A percentile compares a stretch with the other conserved stretches of the same genome.
These are phyloP conservation scores for Metallyticus violacea DNA, from an alignment of 2,888 invertebrate genomes.

Conservation along the genomic window DNA sequence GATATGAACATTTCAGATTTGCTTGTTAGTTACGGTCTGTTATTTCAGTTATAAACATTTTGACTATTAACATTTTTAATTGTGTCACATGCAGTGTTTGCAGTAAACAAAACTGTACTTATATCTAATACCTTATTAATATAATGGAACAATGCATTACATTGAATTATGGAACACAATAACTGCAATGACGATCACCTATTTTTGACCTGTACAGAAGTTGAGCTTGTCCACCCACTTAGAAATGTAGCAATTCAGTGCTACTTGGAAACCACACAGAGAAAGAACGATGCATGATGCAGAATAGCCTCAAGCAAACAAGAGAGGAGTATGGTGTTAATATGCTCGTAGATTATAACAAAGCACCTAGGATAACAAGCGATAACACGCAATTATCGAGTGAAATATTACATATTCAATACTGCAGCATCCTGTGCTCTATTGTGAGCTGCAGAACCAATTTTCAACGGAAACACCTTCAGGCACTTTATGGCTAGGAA, in stretches of 20 bases:
- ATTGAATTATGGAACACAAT: too few species aligned
- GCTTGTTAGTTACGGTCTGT: too few species aligned
- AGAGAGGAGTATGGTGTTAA: background rate
- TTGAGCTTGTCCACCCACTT: too few species aligned
- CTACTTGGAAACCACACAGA: background rate
- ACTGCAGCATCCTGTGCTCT: background rate
- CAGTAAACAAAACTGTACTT: too few species aligned
- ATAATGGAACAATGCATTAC: too few species aligned
- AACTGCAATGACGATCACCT: too few species aligned
- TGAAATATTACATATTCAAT: background rate
- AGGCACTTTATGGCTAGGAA: background rate
- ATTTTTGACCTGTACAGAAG: too few species aligned
- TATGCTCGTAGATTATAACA: background rate
- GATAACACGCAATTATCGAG: background rate
- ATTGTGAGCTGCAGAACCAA: background rate
- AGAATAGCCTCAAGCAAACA: background rate
- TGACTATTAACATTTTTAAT: too few species aligned
- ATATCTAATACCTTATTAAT: too few species aligned
- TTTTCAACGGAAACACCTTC: background rate
- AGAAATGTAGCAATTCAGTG: background rate
- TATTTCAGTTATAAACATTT: too few species aligned
- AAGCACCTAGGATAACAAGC: background rate
- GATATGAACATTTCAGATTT: too few species aligned
- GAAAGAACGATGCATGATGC: background rate
- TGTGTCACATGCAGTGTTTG: too few species aligned